Evolutionary conservation across 2,888 invertebrate species (phyloP), one percentile per base, ranked within the genome.

Genomic region (Pollenia labialis): DNA sequence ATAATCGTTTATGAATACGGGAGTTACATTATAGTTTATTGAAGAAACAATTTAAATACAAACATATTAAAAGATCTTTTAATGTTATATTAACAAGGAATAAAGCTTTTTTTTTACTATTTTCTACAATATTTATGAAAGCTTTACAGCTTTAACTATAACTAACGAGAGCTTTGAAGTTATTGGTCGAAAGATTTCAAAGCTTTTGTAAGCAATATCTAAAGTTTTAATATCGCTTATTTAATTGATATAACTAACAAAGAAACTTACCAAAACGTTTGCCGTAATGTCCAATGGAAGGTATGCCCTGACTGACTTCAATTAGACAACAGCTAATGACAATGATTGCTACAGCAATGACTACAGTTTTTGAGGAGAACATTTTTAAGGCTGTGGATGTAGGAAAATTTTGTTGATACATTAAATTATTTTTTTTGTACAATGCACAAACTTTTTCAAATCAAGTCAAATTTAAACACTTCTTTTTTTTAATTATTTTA

Each of bases 191-290:
- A 32, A 1, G 3, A 4, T 4, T 4, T 1, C 4, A 32, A 32
- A 32, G 32, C 32, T 32, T 32, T 32, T 32, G 32, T 4, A 32
- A 32, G 32, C 32, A 32, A 32, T 2, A 32, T 32, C 32, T 32
- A 2, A 32, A 4, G 1, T 2, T 4, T 4, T 32, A 6, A 32
- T 32, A 0, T 1, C 0, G 32, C 32, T 32, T 32, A 6, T 32
- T 32, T 32, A 1, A 32, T 32, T 32, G 0, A 32, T 16, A 18
- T 40, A 69, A 23, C 2, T 40, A 23, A 46, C 1, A 16, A 11
- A 18, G n/a, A 16, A 44, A 88, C 90, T 89, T 90, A 93, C 93
- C 93, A 89, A 91, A 93, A 85, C 93, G 90, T 89, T 93, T 93
- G 84, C 90, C 90, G 82, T 91, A 93, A 44, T 90, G 90, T 14